Percentiles rank a stretch among this genome's conserved stretches.
Conservation (phyloP, 2,797 vertebrate genomes). For the Enteromius treurensis region DNA sequence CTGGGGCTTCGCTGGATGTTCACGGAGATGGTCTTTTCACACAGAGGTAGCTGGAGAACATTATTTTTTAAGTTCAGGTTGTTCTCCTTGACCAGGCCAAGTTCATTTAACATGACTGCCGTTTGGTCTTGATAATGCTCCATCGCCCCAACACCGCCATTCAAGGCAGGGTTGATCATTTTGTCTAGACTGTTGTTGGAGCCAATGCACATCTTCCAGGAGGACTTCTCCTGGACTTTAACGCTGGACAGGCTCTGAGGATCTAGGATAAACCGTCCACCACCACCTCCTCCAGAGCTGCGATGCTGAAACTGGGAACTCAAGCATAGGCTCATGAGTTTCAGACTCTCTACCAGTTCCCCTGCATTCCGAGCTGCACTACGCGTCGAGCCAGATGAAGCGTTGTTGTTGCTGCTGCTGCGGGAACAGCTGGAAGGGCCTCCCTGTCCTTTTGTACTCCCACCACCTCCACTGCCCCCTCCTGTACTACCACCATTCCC, state of each 20-base stretch:
- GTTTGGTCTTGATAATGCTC: conserved; percentile 81
- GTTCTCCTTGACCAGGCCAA: conserved; percentile 84
- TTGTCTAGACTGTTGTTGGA: conserved; percentile 78
- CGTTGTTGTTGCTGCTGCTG: conserved; percentile 73
- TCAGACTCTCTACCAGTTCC: conserved; percentile 92
- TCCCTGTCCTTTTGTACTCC: conserved; percentile 80
- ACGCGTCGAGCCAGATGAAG: conserved; percentile 75
- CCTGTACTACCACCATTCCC: conserved; percentile 54
- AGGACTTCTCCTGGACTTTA: conserved; percentile 90
- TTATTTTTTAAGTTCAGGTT: conserved; percentile 88
- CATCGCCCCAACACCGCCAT: conserved; percentile 64
- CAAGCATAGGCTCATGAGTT: conserved; percentile 92
- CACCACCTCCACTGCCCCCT: conserved; percentile 65
- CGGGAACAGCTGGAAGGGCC: conserved; percentile 82
- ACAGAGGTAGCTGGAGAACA: conserved; percentile 98
- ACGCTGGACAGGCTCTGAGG: conserved; percentile 86
- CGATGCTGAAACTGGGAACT: conserved; percentile 87
- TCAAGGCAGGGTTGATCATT: conserved; percentile 70
- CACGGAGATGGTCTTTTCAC: conserved; percentile 97
- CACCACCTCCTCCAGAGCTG: conserved; percentile 61
- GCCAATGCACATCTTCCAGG: conserved; percentile 93
- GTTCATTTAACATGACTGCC: conserved; percentile 74
- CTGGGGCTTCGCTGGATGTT: conserved; percentile 92
- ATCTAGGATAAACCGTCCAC: conserved; percentile 83
- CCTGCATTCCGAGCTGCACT: conserved; percentile 77